Base-by-base conservation (phyloP, 1,140 invertebrate species). In the Cyclargus thomasi region DNA sequence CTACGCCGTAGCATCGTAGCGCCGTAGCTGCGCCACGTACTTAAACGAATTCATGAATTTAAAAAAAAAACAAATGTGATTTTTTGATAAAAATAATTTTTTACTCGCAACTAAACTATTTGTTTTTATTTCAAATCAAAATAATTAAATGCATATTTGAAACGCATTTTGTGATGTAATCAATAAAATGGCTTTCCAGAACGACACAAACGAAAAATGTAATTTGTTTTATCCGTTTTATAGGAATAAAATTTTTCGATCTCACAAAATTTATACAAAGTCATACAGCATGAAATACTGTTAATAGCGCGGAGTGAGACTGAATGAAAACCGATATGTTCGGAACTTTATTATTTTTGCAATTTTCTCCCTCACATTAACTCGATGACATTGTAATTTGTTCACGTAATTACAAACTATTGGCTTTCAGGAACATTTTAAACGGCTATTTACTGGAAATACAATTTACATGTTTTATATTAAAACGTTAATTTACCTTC, bases 361-460 rank as follows among this genome's bases (percentile, higher is more conserved):
- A 21, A 20, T 59, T 59, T 59, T 59, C 55, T 59, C 18, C 14
- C 1, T 16, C n/a, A 55, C 20, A 64, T 47, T 47, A 17, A 35
- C 69, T 65, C 68, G 71, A 76, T 75, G 67, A 70, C 72, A 65
- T 47, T 69, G 65, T 76, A 76, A 79, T 79, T 79, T 74, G 65
- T 75, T 72, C 65, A 62, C 67, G 63, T 82, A 80, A 81, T 81
- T 78, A 81, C 68, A 75, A 65, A 63, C 36, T 18, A 20, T 59
- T 18, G 55, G 55, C 18, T 55, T 29, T 29, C 29, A 29, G 29
- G 29, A 29, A 47, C 11, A 47, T 11, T 47, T 47, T 14, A 47
- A 47, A 47, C 39, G 39, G 14, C 39, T 47, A 47, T 47, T 47
- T 47, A 47, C 39, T 8, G 7, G 10, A 8, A 47, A 47, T 11